Evolutionary conservation across 1,140 invertebrate genomes (phyloP).

Genomic region (Pseudomyrmex gracilis): DNA sequence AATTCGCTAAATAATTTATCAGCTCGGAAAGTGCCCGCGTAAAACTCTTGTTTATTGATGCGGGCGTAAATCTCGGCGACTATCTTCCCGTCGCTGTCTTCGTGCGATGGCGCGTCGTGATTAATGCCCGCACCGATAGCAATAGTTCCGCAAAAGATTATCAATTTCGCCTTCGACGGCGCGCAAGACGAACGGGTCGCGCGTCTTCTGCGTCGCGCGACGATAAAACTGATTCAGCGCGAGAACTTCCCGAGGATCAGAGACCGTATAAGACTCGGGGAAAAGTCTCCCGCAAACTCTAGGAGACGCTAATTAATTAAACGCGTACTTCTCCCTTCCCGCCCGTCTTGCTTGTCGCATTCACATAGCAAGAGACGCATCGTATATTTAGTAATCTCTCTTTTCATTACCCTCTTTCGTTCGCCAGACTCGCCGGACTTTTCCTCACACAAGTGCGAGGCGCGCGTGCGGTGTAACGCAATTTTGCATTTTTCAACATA

Average conservation of each 20-base stretch:
- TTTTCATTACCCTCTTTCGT: slow-evolving; percentile 50
- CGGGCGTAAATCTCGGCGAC: slow-evolving; percentile 26
- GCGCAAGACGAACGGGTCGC: slow-evolving; percentile 2
- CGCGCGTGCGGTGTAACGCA: background rate
- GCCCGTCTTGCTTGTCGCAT: background rate
- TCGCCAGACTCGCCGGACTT: slow-evolving; percentile 2
- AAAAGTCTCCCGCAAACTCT: slow-evolving; percentile 54
- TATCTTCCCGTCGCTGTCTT: background rate
- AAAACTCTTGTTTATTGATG: slow-evolving; percentile 44
- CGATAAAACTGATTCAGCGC: slow-evolving; percentile 57
- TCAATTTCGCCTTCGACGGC: slow-evolving; percentile 53
- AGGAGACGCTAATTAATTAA: slow-evolving; percentile 63
- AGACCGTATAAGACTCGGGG: slow-evolving; percentile 11
- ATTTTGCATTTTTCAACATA: slow-evolving; percentile 46
- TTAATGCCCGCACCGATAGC: slow-evolving; percentile 40
- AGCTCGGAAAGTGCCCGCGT: slow-evolving; percentile 22
- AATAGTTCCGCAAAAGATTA: slow-evolving; percentile 59
- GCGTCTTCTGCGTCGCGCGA: slow-evolving; percentile 12
- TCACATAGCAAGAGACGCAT: slow-evolving; percentile 26
- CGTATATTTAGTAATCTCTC: slow-evolving; percentile 52
- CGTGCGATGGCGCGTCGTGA: slow-evolving; percentile 20
- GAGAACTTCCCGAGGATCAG: slow-evolving; percentile 21
- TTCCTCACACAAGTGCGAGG: slow-evolving; percentile 11
- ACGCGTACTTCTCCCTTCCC: slow-evolving; percentile 1
- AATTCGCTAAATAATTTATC: slow-evolving; percentile 54